Conservation (phyloP, 2,888 invertebrate species). For the Sinhomidia bicolor region DNA sequence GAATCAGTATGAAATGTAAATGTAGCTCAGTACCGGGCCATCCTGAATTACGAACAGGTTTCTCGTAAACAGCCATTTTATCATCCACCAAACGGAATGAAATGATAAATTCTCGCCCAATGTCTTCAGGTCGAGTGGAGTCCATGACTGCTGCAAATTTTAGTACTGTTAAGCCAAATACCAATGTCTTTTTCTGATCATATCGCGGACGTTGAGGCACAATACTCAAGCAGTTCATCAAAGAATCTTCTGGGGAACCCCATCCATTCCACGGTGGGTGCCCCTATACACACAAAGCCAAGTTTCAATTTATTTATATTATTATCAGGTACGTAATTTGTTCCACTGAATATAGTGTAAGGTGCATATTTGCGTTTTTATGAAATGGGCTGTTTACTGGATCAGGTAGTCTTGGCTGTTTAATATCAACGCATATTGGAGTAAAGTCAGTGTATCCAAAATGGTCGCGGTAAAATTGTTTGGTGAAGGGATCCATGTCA, state of each 20-base stretch:
- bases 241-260: conserved; percentile 89
- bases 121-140: conserved; percentile 90
- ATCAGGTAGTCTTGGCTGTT: conserved; percentile 63
- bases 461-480: conserved; percentile 87
- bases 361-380: no score
- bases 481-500: conserved; percentile 91
- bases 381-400: conserved; percentile 56
- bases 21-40: conserved; percentile 84
- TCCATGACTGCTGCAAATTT: conserved; percentile 90
- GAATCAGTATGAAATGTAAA: no score
- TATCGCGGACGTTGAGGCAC: conserved; percentile 88
- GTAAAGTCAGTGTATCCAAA: conserved; percentile 81
- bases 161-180: conserved; percentile 87
- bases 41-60: conserved; percentile 88
- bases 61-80: conserved; percentile 88
- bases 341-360: neutral
- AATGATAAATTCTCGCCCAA: conserved; percentile 88
- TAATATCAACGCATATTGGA: conserved; percentile 81
- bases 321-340: no score
- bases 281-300: no score
- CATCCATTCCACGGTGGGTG: conserved; percentile 88
- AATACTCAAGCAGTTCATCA: conserved; percentile 88
- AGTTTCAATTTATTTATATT: neutral
- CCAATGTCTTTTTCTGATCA: conserved; percentile 88
- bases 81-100: conserved; percentile 90